Conservation (phyloP, 2,888 invertebrate genomes). For the Drosophila kokeensis region DNA sequence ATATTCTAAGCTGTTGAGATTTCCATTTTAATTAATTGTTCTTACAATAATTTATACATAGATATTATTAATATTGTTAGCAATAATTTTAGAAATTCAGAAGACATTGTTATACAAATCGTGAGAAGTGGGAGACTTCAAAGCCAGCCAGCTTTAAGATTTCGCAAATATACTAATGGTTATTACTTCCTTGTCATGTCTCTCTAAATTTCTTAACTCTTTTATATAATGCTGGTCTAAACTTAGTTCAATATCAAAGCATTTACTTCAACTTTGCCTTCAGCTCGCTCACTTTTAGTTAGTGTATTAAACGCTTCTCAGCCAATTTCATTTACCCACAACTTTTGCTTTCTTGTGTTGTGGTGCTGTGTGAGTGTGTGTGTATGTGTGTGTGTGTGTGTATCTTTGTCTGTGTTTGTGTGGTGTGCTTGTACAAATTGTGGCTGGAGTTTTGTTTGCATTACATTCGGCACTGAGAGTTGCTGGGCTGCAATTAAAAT, state of each 20-base stretch:
- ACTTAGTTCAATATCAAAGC: neutral
- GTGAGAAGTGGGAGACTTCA: neutral
- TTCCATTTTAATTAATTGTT: neutral
- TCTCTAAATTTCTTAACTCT: neutral
- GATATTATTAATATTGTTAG: too few relatives aligned
- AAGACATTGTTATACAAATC: too few relatives aligned
- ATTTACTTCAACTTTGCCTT: neutral
- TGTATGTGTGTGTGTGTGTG: constrained; percentile 14
- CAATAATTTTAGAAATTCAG: neutral
- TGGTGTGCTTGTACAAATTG: constrained; percentile 66
- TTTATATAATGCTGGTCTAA: neutral
- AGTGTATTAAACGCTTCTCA: constrained; percentile 33
- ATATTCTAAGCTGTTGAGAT: neutral
- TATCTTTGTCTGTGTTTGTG: neutral
- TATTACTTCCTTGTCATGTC: neutral
- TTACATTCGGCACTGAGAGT: constrained; percentile 49
- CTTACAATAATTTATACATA: neutral
- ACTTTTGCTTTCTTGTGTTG: constrained; percentile 40
- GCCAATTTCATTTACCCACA: neutral
- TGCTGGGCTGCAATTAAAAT: constrained; percentile 72
- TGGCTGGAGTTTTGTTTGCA: constrained; percentile 68
- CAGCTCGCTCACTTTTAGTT: neutral
- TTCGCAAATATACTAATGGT: neutral
- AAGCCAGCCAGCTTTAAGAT: neutral
- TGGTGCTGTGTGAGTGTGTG: constrained; percentile 1